phyloP scores from a whole-genome alignment of 2,888 invertebrate species.

The Lochmaea capreae region DNA sequence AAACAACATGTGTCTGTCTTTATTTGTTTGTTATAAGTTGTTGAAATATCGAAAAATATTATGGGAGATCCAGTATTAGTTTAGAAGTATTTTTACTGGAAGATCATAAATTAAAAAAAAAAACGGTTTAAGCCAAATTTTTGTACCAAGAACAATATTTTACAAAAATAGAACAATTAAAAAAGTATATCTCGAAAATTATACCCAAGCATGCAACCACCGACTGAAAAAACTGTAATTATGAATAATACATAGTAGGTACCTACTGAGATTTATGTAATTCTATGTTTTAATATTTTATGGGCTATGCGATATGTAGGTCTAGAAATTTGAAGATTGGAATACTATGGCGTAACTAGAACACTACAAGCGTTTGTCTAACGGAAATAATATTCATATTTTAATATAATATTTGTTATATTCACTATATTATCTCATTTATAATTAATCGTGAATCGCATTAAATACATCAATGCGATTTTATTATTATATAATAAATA shows the following conservation, averaged over 20 bases:
- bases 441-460: neutral
- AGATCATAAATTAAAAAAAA: neutral
- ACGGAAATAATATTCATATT: neutral
- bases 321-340: constrained; percentile 35
- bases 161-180: constrained; percentile 37
- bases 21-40: too few relatives aligned
- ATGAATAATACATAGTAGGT: constrained; percentile 32
- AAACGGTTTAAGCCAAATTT: constrained; percentile 12
- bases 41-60: too few relatives aligned
- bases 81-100: too few relatives aligned
- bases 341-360: constrained; percentile 7
- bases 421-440: constrained; percentile 12
- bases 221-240: constrained; percentile 34
- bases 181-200: constrained; percentile 7
- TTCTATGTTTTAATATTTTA: constrained; percentile 35
- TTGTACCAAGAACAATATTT: constrained; percentile 31
- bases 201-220: constrained; percentile 14
- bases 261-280: constrained; percentile 39
- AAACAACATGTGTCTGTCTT: too few relatives aligned
- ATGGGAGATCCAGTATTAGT: too few relatives aligned
- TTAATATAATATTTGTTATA: neutral
- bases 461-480: neutral
- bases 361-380: neutral
- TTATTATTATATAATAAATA: neutral
- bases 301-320: constrained; percentile 37